These are phyloP conservation scores for Lepeophtheirus salmonis DNA, from an alignment of 1,140 invertebrate species.

Conservation along the genomic window DNA sequence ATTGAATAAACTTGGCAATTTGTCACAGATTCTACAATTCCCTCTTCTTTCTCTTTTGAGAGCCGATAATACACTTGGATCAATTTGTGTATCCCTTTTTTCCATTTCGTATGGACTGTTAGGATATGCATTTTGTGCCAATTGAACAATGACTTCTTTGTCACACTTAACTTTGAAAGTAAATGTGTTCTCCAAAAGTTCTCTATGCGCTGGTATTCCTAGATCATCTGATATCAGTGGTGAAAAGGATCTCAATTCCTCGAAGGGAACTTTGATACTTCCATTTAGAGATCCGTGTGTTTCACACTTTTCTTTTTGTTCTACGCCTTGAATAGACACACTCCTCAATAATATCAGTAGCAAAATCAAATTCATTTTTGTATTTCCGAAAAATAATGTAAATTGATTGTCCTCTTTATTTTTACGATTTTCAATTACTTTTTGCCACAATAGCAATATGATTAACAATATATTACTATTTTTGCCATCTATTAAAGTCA, in stretches of 20 bases:
- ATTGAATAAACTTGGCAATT: not conserved
- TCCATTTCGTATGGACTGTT: slow-evolving; percentile 2
- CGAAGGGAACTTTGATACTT: not conserved
- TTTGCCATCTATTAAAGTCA: no score
- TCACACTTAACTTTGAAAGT: not conserved
- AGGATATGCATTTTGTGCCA: not conserved
- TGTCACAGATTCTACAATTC: not conserved
- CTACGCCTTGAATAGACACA: not conserved
- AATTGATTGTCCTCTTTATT: slow-evolving; percentile 14
- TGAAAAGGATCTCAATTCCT: not conserved
- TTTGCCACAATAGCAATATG: no score
- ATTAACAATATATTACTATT: no score
- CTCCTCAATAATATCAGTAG: not conserved
- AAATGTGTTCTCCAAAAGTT: not conserved
- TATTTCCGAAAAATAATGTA: slow-evolving; percentile 1
- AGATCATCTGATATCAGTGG: not conserved
- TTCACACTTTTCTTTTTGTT: not conserved
- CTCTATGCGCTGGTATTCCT: not conserved
- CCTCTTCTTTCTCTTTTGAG: not conserved
- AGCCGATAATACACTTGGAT: not conserved
- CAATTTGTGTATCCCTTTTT: slow-evolving; percentile 17
- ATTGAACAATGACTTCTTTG: not conserved
- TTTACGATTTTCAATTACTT: slow-evolving; percentile 8
- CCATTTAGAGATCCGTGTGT: slow-evolving; percentile 7
- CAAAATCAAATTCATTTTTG: not conserved